Conservation (phyloP, 2,797 vertebrate species). For the Danio jaintianensis region DNA sequence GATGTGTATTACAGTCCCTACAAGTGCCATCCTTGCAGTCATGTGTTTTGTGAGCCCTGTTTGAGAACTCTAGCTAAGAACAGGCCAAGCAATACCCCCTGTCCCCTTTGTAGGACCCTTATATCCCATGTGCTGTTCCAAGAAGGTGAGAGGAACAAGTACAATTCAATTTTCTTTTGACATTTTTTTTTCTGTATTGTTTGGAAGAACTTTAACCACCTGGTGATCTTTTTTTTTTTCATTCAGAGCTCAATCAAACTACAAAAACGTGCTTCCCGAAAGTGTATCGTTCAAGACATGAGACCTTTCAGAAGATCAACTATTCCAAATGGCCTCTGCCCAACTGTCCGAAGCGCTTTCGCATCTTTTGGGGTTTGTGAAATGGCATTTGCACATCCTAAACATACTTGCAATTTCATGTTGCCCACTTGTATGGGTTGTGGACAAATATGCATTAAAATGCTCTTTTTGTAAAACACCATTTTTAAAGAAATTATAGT, state of each 20-base stretch:
- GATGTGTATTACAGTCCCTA: conserved; percentile 92
- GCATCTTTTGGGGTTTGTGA: conserved; percentile 69
- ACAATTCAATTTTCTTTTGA: background rate
- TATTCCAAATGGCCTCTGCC: conserved; percentile 78
- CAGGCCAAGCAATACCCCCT: conserved; percentile 82
- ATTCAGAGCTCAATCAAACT: conserved; percentile 73
- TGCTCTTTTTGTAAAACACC: too few species aligned
- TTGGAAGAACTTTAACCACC: background rate
- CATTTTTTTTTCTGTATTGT: background rate
- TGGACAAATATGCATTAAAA: too few species aligned
- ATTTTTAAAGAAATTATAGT: too few species aligned
- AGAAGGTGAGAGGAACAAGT: conserved; percentile 75
- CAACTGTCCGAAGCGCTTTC: conserved; percentile 64
- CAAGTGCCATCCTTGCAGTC: conserved; percentile 90
- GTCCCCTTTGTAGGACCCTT: conserved; percentile 87
- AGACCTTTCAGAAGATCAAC: conserved; percentile 68
- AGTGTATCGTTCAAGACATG: conserved; percentile 67
- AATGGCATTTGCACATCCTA: background rate
- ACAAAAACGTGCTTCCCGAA: conserved; percentile 72
- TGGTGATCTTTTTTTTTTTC: conserved; percentile 26
- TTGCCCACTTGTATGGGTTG: background rate
- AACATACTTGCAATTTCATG: background rate
- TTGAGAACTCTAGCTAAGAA: conserved; percentile 89
- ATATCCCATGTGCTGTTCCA: conserved; percentile 88
- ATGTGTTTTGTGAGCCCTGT: conserved; percentile 94